Evolutionary conservation across 23 tunicate species (phyloP), one percentile per base, ranked within the genome.

Genomic region (Halocynthia roretzi): DNA sequence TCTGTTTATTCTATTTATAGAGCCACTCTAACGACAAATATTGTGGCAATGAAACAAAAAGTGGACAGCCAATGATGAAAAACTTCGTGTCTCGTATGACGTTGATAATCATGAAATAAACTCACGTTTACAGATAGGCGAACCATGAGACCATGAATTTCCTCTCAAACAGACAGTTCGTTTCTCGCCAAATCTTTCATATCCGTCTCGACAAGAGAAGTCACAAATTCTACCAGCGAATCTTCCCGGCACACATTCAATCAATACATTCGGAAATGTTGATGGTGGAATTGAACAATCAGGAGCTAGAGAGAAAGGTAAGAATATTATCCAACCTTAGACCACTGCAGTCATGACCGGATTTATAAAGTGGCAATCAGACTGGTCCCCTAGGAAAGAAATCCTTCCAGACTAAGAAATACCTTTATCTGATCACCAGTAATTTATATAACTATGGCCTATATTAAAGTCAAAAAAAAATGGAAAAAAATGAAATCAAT

Each of bases 51-150:
- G 44, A 31, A 31, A 31, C 44, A 31, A 0, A 31, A 31, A 31
- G 44, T 31, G 44, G 44, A 31, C 44, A 31, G 44, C 44, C 2
- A 31, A 31, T 31, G 44, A 31, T 4, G 44, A 31, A 31, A 31
- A 31, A 31, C 1, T 31, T 31, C 44, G 44, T 31, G 44, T 31
- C 44, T 31, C 2, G 44, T 31, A 4, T 31, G 44, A 31, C 44
- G 44, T 31, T 31, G 44, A 31, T 58, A 58, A 17, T 14, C 64
- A 58, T 15, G 64, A 14, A 0, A 17, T 71, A 9, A 11, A 74
- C 93, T 82, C 65, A 87, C 93, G 53, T 67, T 19, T 61, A 68
- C 93, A 87, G 10, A 68, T 70, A 8, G 93, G 93, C 7, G 83
- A 57, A 14, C 53, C 21, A 21, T 60, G 70, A 6, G 61, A 68